These are phyloP conservation scores for Eristalis pertinax DNA, from an alignment of 2,888 invertebrate genomes.

Conservation along the genomic window DNA sequence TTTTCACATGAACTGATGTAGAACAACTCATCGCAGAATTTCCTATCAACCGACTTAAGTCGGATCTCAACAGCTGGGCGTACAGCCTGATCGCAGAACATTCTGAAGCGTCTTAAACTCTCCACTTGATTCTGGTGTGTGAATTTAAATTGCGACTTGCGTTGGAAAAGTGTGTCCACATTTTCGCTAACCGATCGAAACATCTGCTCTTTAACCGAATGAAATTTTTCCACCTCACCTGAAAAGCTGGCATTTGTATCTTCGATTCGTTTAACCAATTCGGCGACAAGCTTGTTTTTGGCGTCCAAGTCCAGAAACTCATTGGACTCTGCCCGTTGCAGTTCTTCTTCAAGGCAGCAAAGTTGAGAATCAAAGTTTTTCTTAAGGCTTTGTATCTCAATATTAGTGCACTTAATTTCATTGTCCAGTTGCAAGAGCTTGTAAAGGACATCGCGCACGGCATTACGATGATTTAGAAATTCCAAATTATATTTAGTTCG, in stretches of 20 bases:
- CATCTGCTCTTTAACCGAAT: slow-evolving; percentile 12
- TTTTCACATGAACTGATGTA: slow-evolving; percentile 61
- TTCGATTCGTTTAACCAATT: slow-evolving; percentile 24
- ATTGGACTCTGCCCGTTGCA: slow-evolving; percentile 4
- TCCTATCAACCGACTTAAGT: slow-evolving; percentile 49
- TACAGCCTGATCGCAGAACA: slow-evolving; percentile 12
- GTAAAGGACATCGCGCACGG: slow-evolving; percentile 42
- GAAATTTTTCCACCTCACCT: slow-evolving; percentile 36
- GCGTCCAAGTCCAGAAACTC: slow-evolving; percentile 21
- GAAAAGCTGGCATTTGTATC: slow-evolving; percentile 14
- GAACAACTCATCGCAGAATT: slow-evolving; percentile 66
- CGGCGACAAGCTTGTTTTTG: slow-evolving; percentile 6
- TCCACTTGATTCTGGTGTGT: slow-evolving; percentile 55
- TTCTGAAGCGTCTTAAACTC: slow-evolving; percentile 23
- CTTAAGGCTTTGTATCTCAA: slow-evolving; percentile 47
- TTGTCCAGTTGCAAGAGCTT: slow-evolving; percentile 55
- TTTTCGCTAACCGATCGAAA: slow-evolving; percentile 22
- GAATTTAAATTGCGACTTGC: slow-evolving; percentile 30
- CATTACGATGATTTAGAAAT: slow-evolving; percentile 55
- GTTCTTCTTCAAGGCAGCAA: slow-evolving; percentile 17
- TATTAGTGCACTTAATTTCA: slow-evolving; percentile 53
- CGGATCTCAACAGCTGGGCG: slow-evolving; percentile 25
- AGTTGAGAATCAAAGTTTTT: slow-evolving; percentile 26
- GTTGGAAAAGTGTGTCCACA: slow-evolving; percentile 48
- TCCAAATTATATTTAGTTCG: slow-evolving; percentile 23